Evolutionary conservation across 1,140 invertebrate genomes (phyloP).

Genomic region (Pseudomyrmex concolor): DNA sequence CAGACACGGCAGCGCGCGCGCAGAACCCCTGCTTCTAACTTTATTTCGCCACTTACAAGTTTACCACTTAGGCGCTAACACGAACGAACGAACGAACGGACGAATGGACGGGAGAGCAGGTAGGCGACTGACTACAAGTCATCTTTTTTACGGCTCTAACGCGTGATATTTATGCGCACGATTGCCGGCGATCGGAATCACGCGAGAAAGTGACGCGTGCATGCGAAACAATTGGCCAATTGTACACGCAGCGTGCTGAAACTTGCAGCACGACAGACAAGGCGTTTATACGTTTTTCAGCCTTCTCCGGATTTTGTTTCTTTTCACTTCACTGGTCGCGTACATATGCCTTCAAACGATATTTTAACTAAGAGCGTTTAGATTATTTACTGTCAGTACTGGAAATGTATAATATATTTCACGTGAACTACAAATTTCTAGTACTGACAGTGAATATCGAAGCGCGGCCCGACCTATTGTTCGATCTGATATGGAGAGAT

Average conservation of each 20-base stretch:
- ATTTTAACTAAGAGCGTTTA: background rate
- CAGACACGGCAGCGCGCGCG: constrained; percentile 78
- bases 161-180: constrained; percentile 50
- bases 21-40: constrained; percentile 74
- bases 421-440: too few relatives aligned
- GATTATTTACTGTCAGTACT: background rate
- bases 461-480: too few relatives aligned
- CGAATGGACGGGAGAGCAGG: constrained; percentile 19
- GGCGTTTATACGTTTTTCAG: background rate
- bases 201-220: constrained; percentile 35
- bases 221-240: constrained; percentile 39
- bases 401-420: too few relatives aligned
- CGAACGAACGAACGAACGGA: constrained; percentile 25
- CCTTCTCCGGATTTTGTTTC: background rate
- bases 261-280: background rate
- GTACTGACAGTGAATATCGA: too few relatives aligned
- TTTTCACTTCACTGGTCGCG: background rate
- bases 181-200: constrained; percentile 23
- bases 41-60: constrained; percentile 85
- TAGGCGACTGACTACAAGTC: constrained; percentile 24
- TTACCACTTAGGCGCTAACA: constrained; percentile 76
- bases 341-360: background rate
- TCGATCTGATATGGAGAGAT: too few relatives aligned
- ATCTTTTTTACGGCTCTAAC: constrained; percentile 32
- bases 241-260: constrained; percentile 6